Conservation (phyloP, 2,888 invertebrate genomes). For the Thelaira solivaga region DNA sequence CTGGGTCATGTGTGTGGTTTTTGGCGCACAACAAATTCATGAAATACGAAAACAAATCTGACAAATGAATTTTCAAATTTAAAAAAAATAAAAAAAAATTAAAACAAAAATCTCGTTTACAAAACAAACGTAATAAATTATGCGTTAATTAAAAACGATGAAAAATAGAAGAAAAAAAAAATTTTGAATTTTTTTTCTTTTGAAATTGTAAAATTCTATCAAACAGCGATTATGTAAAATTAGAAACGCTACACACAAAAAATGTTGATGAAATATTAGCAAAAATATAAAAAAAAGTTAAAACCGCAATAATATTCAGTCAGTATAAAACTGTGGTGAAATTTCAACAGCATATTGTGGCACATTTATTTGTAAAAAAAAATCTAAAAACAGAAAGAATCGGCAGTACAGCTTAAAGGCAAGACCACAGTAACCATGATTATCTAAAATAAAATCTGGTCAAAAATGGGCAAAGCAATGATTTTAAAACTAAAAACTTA, state of each 20-base stretch:
- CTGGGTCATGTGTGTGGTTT: slow-evolving; percentile 45
- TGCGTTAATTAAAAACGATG: slow-evolving; percentile 27
- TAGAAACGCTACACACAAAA: neutral
- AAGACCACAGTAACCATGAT: slow-evolving; percentile 40
- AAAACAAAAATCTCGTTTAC: neutral
- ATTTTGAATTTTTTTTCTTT: neutral
- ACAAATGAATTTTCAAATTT: neutral
- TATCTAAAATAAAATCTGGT: neutral
- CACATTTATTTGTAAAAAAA: slow-evolving; percentile 1
- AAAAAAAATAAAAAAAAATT: no score
- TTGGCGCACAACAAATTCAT: neutral
- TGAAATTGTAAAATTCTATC: slow-evolving; percentile 3
- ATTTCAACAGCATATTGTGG: slow-evolving; percentile 52
- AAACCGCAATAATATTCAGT: slow-evolving; percentile 58
- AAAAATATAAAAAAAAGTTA: no score
- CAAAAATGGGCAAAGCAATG: neutral
- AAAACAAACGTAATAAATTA: slow-evolving; percentile 31
- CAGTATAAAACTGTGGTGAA: slow-evolving; percentile 46
- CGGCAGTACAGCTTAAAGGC: slow-evolving; percentile 11
- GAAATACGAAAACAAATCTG: slow-evolving; percentile 7
- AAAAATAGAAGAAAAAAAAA: neutral
- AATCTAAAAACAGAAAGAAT: neutral
- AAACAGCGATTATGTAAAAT: slow-evolving; percentile 16
- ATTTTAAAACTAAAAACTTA: no score
- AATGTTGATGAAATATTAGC: slow-evolving; percentile 30